Evolutionary conservation across 1,140 invertebrate genomes (phyloP).

Genomic region (Brachionus rubens): DNA sequence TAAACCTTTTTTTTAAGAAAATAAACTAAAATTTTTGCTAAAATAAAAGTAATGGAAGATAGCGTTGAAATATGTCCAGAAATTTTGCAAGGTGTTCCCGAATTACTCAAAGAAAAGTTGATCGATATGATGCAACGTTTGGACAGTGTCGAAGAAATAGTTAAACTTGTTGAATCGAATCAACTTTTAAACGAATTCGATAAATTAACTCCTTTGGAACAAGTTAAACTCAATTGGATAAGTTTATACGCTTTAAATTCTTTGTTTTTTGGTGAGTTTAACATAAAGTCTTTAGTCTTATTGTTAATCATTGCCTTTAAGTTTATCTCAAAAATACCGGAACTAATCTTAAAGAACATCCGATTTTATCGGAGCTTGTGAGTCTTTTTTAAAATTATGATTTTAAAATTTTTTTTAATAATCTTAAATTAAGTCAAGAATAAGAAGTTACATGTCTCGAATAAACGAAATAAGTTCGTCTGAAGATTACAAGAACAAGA

Average conservation of each 20-base stretch:
- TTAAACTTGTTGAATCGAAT: background rate
- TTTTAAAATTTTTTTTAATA: background rate
- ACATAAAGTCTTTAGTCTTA: background rate
- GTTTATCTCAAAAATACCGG: constrained; percentile 43
- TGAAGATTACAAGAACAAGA: constrained; percentile 27
- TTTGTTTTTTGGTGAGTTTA: constrained; percentile 22
- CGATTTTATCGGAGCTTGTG: constrained; percentile 33
- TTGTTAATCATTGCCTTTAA: background rate
- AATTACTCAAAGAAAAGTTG: constrained; percentile 12
- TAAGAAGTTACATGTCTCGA: constrained; percentile 25
- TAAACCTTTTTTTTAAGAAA: too few species aligned
- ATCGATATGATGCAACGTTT: background rate
- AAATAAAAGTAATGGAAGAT: background rate
- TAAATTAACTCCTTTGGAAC: constrained; percentile 19
- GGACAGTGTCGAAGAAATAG: constrained; percentile 22
- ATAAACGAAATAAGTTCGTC: constrained; percentile 33
- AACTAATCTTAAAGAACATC: constrained; percentile 39
- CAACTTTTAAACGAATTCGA: background rate
- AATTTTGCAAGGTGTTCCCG: background rate
- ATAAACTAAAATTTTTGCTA: too few species aligned
- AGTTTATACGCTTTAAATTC: constrained; percentile 25
- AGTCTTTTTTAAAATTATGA: background rate
- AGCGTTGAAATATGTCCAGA: background rate
- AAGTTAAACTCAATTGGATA: constrained; percentile 42
- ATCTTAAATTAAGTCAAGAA: constrained; percentile 24